Conservation (phyloP, 2,113 vertebrate genomes). For the Periophthalmodon schlosseri region DNA sequence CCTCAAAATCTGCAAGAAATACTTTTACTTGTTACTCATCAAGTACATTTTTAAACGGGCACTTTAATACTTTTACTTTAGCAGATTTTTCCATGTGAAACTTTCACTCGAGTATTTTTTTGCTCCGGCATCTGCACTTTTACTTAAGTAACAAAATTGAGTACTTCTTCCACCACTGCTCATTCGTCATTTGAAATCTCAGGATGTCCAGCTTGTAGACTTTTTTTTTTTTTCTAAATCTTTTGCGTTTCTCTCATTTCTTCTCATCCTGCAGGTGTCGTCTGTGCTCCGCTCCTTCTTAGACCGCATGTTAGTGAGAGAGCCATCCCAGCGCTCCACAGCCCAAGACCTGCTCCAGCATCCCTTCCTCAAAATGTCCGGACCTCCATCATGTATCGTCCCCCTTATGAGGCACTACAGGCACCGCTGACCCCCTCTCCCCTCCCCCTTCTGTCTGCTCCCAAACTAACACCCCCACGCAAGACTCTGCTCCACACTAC, state of each 20-base stretch:
- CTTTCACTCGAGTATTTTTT: too few relatives aligned
- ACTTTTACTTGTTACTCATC: too few relatives aligned
- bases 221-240: background rate
- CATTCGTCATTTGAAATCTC: background rate
- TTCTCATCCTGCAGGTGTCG: constrained; percentile 81
- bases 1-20: too few relatives aligned
- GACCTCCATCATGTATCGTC: constrained; percentile 93
- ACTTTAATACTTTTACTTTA: too few relatives aligned
- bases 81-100: too few relatives aligned
- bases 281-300: constrained; percentile 90
- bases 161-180: too few relatives aligned
- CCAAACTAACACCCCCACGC: constrained; percentile 21
- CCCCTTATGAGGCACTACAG: constrained; percentile 98
- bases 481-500: constrained; percentile 33
- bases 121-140: too few relatives aligned
- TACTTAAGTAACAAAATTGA: too few relatives aligned
- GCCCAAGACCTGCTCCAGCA: constrained; percentile 92
- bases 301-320: constrained; percentile 95
- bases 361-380: constrained; percentile 92
- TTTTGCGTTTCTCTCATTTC: background rate
- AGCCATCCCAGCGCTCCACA: constrained; percentile 92
- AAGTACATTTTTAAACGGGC: too few relatives aligned
- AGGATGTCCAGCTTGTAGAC: background rate
- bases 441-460: constrained; percentile 22
- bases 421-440: constrained; percentile 81